Conservation (phyloP, 2,888 invertebrate genomes). For the Graphium colonna region DNA sequence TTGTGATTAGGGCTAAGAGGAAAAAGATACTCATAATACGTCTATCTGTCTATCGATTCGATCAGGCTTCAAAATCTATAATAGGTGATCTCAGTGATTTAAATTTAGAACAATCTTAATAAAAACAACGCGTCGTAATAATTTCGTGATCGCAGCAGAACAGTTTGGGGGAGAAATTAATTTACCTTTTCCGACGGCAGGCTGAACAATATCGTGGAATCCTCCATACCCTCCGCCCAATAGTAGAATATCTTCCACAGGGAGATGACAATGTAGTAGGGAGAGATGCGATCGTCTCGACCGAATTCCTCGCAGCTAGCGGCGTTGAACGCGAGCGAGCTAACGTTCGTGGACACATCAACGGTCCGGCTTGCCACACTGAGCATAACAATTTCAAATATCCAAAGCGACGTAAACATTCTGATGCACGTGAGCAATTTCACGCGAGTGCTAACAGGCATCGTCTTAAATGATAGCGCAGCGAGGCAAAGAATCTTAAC, state of each 20-base stretch:
- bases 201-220: conserved; percentile 53
- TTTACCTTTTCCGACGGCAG: conserved; percentile 51
- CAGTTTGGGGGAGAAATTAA: background rate
- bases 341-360: conserved; percentile 10
- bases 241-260: conserved; percentile 67
- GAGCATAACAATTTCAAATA: conserved; percentile 51
- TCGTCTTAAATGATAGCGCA: conserved; percentile 38
- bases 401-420: conserved; percentile 55
- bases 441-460: conserved; percentile 42
- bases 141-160: too few species aligned
- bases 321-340: conserved; percentile 28
- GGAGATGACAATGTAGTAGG: conserved; percentile 49
- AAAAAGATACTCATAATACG: too few species aligned
- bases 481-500: conserved; percentile 42
- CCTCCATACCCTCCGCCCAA: conserved; percentile 55
- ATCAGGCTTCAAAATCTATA: too few species aligned
- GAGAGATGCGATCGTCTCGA: conserved; percentile 49
- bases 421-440: conserved; percentile 45
- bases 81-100: too few species aligned
- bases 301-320: conserved; percentile 66
- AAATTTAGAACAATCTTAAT: too few species aligned
- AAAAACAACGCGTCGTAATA: too few species aligned
- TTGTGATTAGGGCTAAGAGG: too few species aligned
- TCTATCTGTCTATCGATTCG: too few species aligned
- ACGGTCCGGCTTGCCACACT: conserved; percentile 27